Conservation (phyloP, 2,888 invertebrate species). For the Alentia gelatinosa region DNA sequence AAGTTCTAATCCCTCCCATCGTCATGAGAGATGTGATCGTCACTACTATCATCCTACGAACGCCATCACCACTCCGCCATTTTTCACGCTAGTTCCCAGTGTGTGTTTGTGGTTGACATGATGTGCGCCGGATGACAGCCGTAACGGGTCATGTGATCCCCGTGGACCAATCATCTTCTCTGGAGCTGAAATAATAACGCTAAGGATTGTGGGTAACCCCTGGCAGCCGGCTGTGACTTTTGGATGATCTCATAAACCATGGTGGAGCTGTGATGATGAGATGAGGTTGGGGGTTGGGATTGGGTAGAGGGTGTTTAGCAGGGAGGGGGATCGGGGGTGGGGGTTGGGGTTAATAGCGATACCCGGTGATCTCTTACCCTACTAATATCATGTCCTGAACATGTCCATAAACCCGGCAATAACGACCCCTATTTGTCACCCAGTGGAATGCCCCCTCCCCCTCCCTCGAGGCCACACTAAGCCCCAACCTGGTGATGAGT, state of each 20-base stretch:
- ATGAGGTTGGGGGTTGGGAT: no score
- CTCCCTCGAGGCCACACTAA: neutral
- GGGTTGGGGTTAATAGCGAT: neutral
- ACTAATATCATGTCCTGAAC: slow-evolving; percentile 14
- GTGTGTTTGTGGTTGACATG: neutral
- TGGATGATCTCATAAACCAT: neutral
- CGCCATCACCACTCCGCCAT: no score
- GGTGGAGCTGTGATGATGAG: neutral
- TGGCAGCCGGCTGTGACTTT: neutral
- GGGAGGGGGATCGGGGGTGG: neutral
- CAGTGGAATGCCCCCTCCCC: neutral
- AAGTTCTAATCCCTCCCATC: no score
- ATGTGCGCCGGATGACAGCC: neutral
- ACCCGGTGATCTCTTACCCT: neutral
- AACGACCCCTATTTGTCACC: neutral
- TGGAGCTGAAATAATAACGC: neutral
- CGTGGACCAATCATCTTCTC: neutral
- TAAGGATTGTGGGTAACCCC: neutral
- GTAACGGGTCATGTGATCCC: neutral
- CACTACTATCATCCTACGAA: no score
- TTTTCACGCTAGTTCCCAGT: no score
- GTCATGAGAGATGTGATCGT: no score
- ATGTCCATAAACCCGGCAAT: neutral
- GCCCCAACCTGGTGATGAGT: no score
- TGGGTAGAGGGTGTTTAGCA: neutral